Conservation (phyloP, 2,888 invertebrate genomes). For the Cephus spinipes region DNA sequence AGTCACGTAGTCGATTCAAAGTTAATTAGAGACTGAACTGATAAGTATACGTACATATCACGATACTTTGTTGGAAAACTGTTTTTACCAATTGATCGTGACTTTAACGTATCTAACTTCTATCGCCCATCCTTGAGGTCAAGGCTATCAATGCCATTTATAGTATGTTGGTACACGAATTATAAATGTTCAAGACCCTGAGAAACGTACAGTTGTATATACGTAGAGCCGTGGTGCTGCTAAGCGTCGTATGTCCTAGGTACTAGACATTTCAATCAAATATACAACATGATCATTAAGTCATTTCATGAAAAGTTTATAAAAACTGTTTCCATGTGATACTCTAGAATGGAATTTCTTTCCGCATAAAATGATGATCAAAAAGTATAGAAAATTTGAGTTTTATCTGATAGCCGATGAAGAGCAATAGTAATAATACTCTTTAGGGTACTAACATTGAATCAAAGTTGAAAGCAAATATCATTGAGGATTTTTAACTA, state of each 20-base stretch:
- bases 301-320: not conserved
- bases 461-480: not conserved
- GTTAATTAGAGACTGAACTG: not conserved
- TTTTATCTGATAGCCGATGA: not conserved
- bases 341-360: not conserved
- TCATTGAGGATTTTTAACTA: no score
- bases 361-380: not conserved
- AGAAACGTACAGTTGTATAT: not conserved
- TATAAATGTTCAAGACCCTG: not conserved
- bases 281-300: not conserved
- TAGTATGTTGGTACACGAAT: not conserved
- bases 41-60: not conserved
- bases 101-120: not conserved
- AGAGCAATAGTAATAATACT: not conserved
- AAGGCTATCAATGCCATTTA: not conserved
- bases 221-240: not conserved
- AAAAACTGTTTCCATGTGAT: not conserved
- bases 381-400: not conserved
- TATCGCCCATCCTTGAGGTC: not conserved
- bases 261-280: not conserved
- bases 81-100: not conserved
- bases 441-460: not conserved
- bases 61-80: not conserved
- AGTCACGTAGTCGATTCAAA: slow-evolving; percentile 39
- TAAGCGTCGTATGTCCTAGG: not conserved